Evolutionary conservation across 1,140 invertebrate species (phyloP).

Genomic region (Drosophila prosaltans): DNA sequence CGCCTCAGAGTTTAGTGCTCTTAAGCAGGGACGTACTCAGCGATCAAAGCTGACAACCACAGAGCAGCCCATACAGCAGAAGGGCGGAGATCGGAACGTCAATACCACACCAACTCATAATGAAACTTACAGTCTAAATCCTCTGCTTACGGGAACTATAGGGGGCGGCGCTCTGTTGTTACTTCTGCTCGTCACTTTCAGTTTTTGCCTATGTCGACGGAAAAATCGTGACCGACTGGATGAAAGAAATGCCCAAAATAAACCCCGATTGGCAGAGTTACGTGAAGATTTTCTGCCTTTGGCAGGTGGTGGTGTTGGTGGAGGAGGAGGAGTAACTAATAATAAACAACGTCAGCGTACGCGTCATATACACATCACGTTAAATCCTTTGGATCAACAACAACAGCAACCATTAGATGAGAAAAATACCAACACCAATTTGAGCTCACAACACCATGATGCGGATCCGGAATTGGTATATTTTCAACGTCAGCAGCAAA

Average conservation of each 20-base stretch:
- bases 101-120: constrained; percentile 66
- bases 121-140: constrained; percentile 64
- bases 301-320: constrained; percentile 52
- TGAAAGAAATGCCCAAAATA: constrained; percentile 73
- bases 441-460: constrained; percentile 26
- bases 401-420: constrained; percentile 56
- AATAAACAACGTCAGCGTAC: constrained; percentile 57
- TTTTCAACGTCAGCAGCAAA: constrained; percentile 47
- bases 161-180: constrained; percentile 65
- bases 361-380: constrained; percentile 87
- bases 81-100: constrained; percentile 33
- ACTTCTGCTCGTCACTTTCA: constrained; percentile 62
- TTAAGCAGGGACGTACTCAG: constrained; percentile 89
- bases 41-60: constrained; percentile 64
- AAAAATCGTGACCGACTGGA: constrained; percentile 49
- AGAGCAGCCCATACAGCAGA: constrained; percentile 46
- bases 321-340: constrained; percentile 44
- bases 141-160: constrained; percentile 59
- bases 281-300: constrained; percentile 74
- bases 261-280: constrained; percentile 66
- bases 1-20: constrained; percentile 93
- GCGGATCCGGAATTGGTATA: constrained; percentile 55
- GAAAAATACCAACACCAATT: constrained; percentile 23
- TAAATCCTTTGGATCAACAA: constrained; percentile 86
- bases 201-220: constrained; percentile 81